These are phyloP conservation scores for Ancistrus triradiatus DNA, from an alignment of 2,113 vertebrate species.

Conservation along the genomic window DNA sequence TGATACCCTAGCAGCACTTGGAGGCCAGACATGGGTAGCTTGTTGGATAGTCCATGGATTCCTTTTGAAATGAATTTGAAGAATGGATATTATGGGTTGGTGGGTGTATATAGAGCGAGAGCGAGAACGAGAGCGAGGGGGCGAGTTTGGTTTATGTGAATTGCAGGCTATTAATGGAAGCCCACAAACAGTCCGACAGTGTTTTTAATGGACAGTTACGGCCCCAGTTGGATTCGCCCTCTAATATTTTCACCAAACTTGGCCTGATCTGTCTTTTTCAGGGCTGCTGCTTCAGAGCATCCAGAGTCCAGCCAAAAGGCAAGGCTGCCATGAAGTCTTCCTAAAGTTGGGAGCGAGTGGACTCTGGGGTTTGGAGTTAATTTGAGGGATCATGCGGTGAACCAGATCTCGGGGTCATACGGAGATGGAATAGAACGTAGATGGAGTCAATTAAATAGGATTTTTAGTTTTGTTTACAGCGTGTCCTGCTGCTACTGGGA, in stretches of 20 bases:
- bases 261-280: conserved; percentile 15
- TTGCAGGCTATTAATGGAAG: background rate
- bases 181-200: conserved; percentile 18
- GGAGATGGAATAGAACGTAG: conserved; percentile 9
- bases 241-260: conserved; percentile 29
- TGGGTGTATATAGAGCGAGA: too few relatives aligned
- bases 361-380: background rate
- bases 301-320: conserved; percentile 45
- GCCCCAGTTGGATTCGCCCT: conserved; percentile 10
- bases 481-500: conserved; percentile 41
- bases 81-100: too few relatives aligned
- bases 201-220: conserved; percentile 23
- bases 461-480: conserved; percentile 31
- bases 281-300: conserved; percentile 17
- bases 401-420: conserved; percentile 8
- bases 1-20: too few relatives aligned
- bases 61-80: too few relatives aligned
- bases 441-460: conserved; percentile 23
- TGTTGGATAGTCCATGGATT: too few relatives aligned
- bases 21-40: too few relatives aligned
- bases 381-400: conserved; percentile 4
- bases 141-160: too few relatives aligned
- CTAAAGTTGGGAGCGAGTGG: background rate
- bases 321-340: conserved; percentile 1
- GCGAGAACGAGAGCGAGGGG: too few relatives aligned